Percentiles rank a stretch among this genome's conserved stretches.
phyloP scores from a whole-genome alignment of 1,140 invertebrate genomes.

The Pygmarrhopalites habei region DNA sequence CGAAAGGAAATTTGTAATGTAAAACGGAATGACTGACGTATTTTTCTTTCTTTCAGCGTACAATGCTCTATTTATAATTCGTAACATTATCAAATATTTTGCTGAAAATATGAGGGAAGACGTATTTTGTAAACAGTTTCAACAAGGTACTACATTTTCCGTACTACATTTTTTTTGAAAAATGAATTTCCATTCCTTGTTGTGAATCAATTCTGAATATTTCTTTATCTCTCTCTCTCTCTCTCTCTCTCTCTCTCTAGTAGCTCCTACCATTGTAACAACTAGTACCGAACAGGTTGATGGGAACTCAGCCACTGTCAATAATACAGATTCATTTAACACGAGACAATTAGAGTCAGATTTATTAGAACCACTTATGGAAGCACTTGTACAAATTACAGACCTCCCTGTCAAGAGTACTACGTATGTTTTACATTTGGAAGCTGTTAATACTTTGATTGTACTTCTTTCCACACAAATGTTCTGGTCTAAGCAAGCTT shows the following conservation, averaged over 20 bases:
- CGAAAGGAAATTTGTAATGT: no score
- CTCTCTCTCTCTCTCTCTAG: no score
- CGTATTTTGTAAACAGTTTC: slow-evolving; percentile 62
- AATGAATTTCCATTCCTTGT: no score
- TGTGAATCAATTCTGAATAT: no score
- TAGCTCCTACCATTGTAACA: no score
- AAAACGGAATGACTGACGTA: no score
- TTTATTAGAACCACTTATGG: slow-evolving; percentile 55
- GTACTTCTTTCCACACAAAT: slow-evolving; percentile 82
- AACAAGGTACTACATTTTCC: no score
- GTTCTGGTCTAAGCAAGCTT: slow-evolving; percentile 61
- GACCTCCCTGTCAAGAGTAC: slow-evolving; percentile 71
- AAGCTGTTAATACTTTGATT: slow-evolving; percentile 77
- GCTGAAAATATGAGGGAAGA: slow-evolving; percentile 70
- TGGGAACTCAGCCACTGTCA: neutral
- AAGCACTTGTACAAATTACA: slow-evolving; percentile 63
- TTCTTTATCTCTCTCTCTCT: no score
- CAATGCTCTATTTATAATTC: slow-evolving; percentile 85
- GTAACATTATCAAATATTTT: slow-evolving; percentile 81
- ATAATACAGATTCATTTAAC: neutral
- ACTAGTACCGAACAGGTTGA: neutral
- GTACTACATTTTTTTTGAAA: no score
- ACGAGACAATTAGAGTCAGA: slow-evolving; percentile 7
- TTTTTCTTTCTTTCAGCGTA: no score
- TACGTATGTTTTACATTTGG: slow-evolving; percentile 80